phyloP scores from a whole-genome alignment of 2,888 invertebrate species.

The Aspidiotus rigidus region DNA sequence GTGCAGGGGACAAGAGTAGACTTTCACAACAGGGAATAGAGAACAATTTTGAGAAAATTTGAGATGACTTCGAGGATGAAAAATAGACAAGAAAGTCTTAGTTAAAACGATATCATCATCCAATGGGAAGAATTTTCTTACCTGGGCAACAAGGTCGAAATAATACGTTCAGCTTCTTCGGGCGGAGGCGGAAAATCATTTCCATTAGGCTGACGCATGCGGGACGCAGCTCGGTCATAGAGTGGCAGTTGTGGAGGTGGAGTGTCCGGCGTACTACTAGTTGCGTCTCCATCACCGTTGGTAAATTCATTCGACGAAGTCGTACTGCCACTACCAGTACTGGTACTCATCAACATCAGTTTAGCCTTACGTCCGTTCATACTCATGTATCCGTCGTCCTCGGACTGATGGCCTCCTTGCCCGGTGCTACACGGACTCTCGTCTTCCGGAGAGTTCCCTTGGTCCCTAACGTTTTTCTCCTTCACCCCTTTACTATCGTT shows the following conservation, averaged over 20 bases:
- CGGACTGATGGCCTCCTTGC: slow-evolving; percentile 63
- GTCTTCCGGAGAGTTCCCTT: slow-evolving; percentile 48
- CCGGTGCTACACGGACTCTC: slow-evolving; percentile 61
- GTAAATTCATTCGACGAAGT: slow-evolving; percentile 38
- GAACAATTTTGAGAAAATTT: too few species aligned
- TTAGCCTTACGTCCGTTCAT: slow-evolving; percentile 75
- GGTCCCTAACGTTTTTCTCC: slow-evolving; percentile 44
- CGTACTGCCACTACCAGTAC: neutral
- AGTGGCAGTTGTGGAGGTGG: slow-evolving; percentile 45
- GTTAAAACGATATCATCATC: too few species aligned
- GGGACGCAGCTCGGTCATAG: slow-evolving; percentile 37
- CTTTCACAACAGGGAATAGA: too few species aligned
- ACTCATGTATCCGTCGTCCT: slow-evolving; percentile 88
- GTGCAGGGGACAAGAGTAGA: too few species aligned
- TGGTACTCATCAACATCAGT: slow-evolving; percentile 50
- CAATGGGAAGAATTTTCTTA: slow-evolving; percentile 42
- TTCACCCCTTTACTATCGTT: slow-evolving; percentile 35
- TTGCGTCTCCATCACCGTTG: slow-evolving; percentile 21
- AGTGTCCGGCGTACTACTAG: slow-evolving; percentile 19
- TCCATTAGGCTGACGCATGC: slow-evolving; percentile 25
- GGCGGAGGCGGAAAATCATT: slow-evolving; percentile 62
- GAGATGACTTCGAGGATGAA: too few species aligned
- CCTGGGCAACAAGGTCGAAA: slow-evolving; percentile 66
- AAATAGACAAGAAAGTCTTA: too few species aligned
- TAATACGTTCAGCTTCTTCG: slow-evolving; percentile 66